A percentile compares a stretch with the other conserved stretches of the same genome.
These are phyloP conservation scores for Oncopodura yosiiana DNA, from an alignment of 1,140 invertebrate genomes.

Conservation along the genomic window DNA sequence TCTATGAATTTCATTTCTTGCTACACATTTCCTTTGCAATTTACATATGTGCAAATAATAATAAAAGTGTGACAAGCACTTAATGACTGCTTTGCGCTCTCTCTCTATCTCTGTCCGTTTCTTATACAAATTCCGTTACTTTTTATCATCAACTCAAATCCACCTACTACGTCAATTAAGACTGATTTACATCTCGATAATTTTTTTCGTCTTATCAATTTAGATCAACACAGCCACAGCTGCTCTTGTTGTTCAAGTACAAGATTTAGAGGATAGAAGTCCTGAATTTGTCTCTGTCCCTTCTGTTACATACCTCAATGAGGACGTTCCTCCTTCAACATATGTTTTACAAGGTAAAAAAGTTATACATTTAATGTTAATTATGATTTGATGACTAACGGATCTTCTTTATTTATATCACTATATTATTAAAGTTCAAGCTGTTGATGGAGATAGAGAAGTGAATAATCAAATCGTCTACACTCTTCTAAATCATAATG, in stretches of 20 bases:
- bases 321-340: conserved; percentile 69
- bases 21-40: too few relatives aligned
- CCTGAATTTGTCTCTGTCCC: conserved; percentile 79
- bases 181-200: background rate
- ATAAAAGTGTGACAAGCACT: too few relatives aligned
- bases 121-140: too few relatives aligned
- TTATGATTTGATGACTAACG: background rate
- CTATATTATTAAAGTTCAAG: conserved; percentile 53
- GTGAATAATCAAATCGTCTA: conserved; percentile 81
- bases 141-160: too few relatives aligned
- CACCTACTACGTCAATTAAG: background rate
- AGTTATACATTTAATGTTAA: background rate
- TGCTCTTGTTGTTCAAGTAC: conserved; percentile 72
- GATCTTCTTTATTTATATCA: background rate
- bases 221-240: conserved; percentile 69
- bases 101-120: too few relatives aligned
- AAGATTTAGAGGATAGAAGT: conserved; percentile 74
- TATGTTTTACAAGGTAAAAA: conserved; percentile 63
- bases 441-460: conserved; percentile 81
- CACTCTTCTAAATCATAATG: conserved; percentile 58
- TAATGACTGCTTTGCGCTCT: too few relatives aligned
- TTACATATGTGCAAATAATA: too few relatives aligned
- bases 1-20: too few relatives aligned
- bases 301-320: conserved; percentile 73
- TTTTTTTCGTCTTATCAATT: background rate